phyloP scores from a whole-genome alignment of 2,113 vertebrate genomes.

The Rousettus leschenaultii region DNA sequence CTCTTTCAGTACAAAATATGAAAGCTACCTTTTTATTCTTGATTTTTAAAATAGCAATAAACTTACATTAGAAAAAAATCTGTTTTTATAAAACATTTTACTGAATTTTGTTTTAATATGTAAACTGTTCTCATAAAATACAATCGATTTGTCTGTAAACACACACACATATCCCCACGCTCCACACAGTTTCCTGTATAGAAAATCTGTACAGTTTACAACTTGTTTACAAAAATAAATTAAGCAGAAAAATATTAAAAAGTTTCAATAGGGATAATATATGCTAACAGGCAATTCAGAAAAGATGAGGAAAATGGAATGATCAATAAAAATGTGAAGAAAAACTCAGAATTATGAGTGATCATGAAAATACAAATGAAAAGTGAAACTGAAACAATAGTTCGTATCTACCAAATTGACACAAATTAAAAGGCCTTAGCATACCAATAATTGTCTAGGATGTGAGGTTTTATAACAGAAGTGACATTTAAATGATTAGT shows the following conservation, averaged over 20 bases:
- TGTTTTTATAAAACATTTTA: not conserved
- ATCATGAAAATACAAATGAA: not conserved
- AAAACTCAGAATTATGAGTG: not conserved
- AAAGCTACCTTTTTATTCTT: not conserved
- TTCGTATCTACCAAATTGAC: not conserved
- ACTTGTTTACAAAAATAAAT: not conserved
- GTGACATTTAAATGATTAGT: not conserved
- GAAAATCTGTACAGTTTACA: not conserved
- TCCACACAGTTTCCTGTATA: not conserved
- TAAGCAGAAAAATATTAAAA: not conserved
- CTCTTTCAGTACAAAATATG: not conserved
- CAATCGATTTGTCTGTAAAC: fast-evolving
- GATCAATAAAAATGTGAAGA: not conserved
- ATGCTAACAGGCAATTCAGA: not conserved
- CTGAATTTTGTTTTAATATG: not conserved
- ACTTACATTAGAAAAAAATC: not conserved
- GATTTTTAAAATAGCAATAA: not conserved
- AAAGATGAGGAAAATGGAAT: not conserved
- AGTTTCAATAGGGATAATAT: not conserved
- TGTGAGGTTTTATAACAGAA: not conserved
- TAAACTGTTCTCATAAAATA: not conserved
- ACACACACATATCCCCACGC: not conserved
- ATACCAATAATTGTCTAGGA: not conserved
- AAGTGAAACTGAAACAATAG: not conserved
- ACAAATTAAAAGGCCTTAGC: not conserved